A percentile compares a stretch with the other conserved stretches of the same genome.
Evolutionary conservation across 2,113 vertebrate species (phyloP).

Genomic region (Carassius gibelio): DNA sequence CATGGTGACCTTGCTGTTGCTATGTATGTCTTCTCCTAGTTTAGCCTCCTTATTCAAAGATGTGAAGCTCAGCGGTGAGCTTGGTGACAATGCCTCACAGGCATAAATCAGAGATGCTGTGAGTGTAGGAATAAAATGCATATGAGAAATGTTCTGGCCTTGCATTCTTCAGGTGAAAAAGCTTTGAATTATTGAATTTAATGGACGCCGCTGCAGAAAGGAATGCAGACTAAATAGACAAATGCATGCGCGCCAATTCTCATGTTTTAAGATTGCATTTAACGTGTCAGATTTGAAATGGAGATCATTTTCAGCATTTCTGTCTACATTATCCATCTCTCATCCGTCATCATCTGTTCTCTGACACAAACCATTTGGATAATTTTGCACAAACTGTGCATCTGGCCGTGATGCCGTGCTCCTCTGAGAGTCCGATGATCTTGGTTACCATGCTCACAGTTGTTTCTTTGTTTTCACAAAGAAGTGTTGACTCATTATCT

Average conservation of each 20-base stretch:
- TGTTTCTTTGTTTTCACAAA: slow-evolving; percentile 12
- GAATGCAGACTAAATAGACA: not conserved
- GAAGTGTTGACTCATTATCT: slow-evolving; percentile 50
- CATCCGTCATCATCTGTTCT: slow-evolving; percentile 24
- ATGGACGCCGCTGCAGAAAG: not conserved
- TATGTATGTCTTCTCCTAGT: slow-evolving; percentile 48
- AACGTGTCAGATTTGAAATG: not conserved
- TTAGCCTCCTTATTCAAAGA: slow-evolving; percentile 37
- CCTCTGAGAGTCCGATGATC: slow-evolving; percentile 45
- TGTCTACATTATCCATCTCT: not conserved
- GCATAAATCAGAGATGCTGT: not conserved
- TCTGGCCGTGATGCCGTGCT: not conserved
- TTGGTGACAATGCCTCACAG: slow-evolving; percentile 30
- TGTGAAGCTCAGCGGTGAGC: slow-evolving; percentile 30
- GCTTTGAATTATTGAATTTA: not conserved
- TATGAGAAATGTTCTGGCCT: slow-evolving; percentile 15
- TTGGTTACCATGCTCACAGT: slow-evolving; percentile 27
- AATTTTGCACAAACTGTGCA: not conserved
- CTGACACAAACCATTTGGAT: slow-evolving; percentile 23
- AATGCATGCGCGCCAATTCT: not conserved
- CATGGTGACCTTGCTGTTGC: slow-evolving; percentile 52
- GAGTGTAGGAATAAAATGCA: slow-evolving; percentile 20
- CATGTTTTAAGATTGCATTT: not conserved
- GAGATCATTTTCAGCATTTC: not conserved
- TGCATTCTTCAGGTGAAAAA: slow-evolving; percentile 5